A percentile compares a stretch with the other conserved stretches of the same genome.
Evolutionary conservation across 2,113 vertebrate genomes (phyloP).

Genomic region (Caranx melampygus): DNA sequence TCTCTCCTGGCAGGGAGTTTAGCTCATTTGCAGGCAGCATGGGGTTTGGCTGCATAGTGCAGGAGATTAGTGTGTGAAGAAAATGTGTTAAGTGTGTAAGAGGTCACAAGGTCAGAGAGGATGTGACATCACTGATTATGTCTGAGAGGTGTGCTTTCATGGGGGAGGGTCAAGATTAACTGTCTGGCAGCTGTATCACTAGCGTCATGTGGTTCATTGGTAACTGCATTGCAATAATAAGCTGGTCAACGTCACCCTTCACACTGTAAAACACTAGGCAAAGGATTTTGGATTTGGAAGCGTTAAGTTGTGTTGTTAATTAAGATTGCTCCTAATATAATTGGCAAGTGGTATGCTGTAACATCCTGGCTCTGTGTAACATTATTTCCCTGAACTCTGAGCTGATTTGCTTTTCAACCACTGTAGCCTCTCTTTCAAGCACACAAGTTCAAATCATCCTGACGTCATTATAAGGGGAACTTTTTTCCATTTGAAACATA

Average conservation of each 20-base stretch:
- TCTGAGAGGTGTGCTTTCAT: slow-evolving; percentile 19
- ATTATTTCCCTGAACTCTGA: slow-evolving; percentile 31
- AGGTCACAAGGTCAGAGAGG: slow-evolving; percentile 60
- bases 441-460: slow-evolving; percentile 4
- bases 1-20: slow-evolving; percentile 23
- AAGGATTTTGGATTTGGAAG: slow-evolving; percentile 21
- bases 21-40: slow-evolving; percentile 41
- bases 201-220: neutral
- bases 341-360: slow-evolving; percentile 23
- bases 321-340: slow-evolving; percentile 28
- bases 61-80: slow-evolving; percentile 62
- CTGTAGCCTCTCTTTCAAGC: slow-evolving; percentile 10
- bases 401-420: slow-evolving; percentile 21
- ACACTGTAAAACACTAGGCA: neutral
- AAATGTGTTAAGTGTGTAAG: slow-evolving; percentile 59
- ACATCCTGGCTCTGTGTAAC: slow-evolving; percentile 1
- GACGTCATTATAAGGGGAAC: neutral
- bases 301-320: neutral
- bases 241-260: neutral
- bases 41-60: slow-evolving; percentile 47
- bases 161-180: neutral
- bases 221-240: slow-evolving; percentile 6
- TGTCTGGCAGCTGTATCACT: neutral
- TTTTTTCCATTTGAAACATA: neutral
- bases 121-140: slow-evolving; percentile 43